A percentile compares a stretch with the other conserved stretches of the same genome.
phyloP scores from a whole-genome alignment of 2,797 vertebrate genomes.

The Tachyglossus aculeatus region DNA sequence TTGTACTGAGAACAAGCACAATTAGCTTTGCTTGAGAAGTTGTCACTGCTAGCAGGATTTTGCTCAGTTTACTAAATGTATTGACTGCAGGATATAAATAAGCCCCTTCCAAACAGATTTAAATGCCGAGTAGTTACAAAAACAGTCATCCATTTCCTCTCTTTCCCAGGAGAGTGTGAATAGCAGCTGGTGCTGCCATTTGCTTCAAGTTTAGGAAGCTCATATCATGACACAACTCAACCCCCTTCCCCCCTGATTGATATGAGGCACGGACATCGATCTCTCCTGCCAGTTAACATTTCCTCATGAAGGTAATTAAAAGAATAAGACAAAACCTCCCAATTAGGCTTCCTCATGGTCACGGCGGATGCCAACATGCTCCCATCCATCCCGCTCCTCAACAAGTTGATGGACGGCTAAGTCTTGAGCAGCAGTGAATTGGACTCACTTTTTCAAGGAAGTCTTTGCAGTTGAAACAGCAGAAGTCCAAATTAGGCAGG shows the following conservation, averaged over 20 bases:
- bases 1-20: constrained; percentile 2
- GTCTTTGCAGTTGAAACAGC: background rate
- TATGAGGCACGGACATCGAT: constrained; percentile 2
- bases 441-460: background rate
- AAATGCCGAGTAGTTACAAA: constrained; percentile 30
- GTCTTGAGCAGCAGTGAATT: background rate
- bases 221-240: background rate
- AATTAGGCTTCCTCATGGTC: background rate
- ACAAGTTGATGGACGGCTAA: background rate
- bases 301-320: constrained; percentile 22
- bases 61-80: constrained; percentile 30
- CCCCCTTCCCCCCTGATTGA: constrained; percentile 3
- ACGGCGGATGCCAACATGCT: background rate
- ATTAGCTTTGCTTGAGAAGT: constrained; percentile 26
- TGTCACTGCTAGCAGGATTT: constrained; percentile 11
- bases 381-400: background rate
- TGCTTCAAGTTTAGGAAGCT: constrained; percentile 5
- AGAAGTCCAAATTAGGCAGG: too few relatives aligned
- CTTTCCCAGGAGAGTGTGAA: background rate
- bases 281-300: background rate
- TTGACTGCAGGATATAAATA: constrained; percentile 33
- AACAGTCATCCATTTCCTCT: constrained; percentile 12
- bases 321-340: constrained; percentile 7
- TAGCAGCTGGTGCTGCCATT: background rate
- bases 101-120: constrained; percentile 45